A percentile compares a stretch with the other conserved stretches of the same genome.
These are phyloP conservation scores for Podocnemis expansa DNA, from an alignment of 2,113 vertebrate genomes.

Conservation along the genomic window DNA sequence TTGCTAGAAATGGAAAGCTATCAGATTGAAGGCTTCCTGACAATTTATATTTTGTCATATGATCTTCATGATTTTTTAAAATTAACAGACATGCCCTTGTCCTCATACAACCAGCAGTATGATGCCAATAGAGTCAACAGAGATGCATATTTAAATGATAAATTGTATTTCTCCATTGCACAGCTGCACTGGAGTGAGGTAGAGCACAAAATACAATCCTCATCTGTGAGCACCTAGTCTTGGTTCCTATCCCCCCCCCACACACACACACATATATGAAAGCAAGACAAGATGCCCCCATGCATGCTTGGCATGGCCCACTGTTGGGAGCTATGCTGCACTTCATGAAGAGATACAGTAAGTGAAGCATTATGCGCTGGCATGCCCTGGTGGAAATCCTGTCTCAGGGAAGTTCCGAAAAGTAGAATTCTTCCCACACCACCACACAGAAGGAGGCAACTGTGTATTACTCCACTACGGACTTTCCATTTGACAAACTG, in stretches of 20 bases:
- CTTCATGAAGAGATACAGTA: background rate
- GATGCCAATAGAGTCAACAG: background rate
- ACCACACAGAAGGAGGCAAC: background rate
- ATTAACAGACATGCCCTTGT: background rate
- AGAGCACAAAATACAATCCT: background rate
- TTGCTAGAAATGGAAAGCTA: background rate
- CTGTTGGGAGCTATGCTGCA: background rate
- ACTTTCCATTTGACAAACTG: background rate
- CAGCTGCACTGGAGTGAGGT: background rate
- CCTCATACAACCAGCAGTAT: background rate
- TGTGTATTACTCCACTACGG: background rate
- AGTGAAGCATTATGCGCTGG: background rate
- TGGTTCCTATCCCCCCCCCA: background rate
- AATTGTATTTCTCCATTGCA: background rate
- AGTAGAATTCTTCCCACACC: background rate
- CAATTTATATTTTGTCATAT: background rate
- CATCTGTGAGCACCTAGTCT: background rate
- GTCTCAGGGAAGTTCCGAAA: background rate
- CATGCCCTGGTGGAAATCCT: background rate
- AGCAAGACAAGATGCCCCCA: background rate
- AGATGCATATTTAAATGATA: background rate
- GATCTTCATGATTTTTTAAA: background rate
- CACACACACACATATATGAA: background rate
- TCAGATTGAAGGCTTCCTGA: background rate
- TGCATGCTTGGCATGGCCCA: background rate